Evolutionary conservation across 2,113 vertebrate species (phyloP), one percentile per base, ranked within the genome.

Genomic region (Neodontobutis hainanensis): DNA sequence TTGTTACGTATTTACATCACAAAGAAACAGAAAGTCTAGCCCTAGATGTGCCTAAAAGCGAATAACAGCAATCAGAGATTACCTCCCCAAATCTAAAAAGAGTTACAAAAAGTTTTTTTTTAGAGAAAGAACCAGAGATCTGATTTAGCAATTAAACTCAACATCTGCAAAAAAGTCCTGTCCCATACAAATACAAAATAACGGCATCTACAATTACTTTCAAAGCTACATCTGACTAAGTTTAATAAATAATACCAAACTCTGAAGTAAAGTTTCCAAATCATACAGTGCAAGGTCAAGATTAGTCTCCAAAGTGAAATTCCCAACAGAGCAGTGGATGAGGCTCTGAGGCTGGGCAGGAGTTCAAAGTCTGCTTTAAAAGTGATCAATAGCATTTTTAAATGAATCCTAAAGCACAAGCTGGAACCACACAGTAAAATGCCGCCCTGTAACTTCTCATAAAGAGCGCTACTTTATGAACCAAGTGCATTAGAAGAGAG

Each of bases 371-470:
- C 59, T 49, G 53, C 51, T 46, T 59, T 71, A 40, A 65, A 70
- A 46, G 59, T 69, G 61, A 85, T 80, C 76, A 61, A 82, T 85
- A 73, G 61, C 48, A 45, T 66, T 84, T 75, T 48, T 35, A 75
- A 77, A 74, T 82, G 49, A 80, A 74, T 70, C 48, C 49, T 53
- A 35, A 68, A 56, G 67, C 68, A 47, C 16, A 57, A 73, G 60
- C 34, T 11, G 66, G 15, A 61, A 67, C 61, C 50, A 36, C 57
- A 67, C 36, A 73, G 44, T 19, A 45, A 72, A 56, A 51, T 61
- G 42, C 7, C 59, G 42, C 76, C 40, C 38, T 68, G 44, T 62
- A 16, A 53, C 51, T 34, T 61, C 38, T 79, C 56, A 40, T 60
- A 42, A 53, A 44, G 32, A 65, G 63, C 47, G 32, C 53, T 69